Conservation (phyloP, 2,797 vertebrate species). For the Sardinella longiceps region DNA sequence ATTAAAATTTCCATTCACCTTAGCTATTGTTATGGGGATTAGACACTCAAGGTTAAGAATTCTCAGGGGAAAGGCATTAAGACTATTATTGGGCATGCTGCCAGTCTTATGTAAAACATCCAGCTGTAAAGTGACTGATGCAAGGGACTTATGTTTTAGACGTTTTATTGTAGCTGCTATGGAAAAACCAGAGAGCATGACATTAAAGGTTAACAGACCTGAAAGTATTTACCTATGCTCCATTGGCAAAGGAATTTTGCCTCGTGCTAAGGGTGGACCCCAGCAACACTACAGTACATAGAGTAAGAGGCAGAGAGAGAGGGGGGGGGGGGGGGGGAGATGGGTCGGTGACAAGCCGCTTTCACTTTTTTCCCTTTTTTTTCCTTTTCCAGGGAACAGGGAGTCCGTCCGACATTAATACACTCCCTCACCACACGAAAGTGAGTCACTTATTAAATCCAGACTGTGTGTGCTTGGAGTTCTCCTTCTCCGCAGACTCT, state of each 20-base stretch:
- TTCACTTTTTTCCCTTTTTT: background rate
- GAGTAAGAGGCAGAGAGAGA: constrained; percentile 3
- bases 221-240: constrained; percentile 60
- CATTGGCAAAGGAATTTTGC: constrained; percentile 51
- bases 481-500: background rate
- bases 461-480: background rate
- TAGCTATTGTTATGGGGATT: constrained; percentile 18
- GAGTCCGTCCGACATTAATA: constrained; percentile 13
- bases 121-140: constrained; percentile 42
- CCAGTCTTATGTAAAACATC: constrained; percentile 21
- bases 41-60: background rate
- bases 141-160: constrained; percentile 49
- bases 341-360: background rate
- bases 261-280: constrained; percentile 25
- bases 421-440: background rate
- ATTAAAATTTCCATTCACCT: too few species aligned
- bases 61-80: background rate
- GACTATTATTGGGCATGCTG: constrained; percentile 4
- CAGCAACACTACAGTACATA: constrained; percentile 29
- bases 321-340: background rate
- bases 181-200: constrained; percentile 51
- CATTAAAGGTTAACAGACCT: constrained; percentile 64
- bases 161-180: constrained; percentile 33
- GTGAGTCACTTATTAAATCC: constrained; percentile 5
- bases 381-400: background rate